Conservation (phyloP, 2,113 vertebrate genomes). For the Halichoeres trimaculatus region DNA sequence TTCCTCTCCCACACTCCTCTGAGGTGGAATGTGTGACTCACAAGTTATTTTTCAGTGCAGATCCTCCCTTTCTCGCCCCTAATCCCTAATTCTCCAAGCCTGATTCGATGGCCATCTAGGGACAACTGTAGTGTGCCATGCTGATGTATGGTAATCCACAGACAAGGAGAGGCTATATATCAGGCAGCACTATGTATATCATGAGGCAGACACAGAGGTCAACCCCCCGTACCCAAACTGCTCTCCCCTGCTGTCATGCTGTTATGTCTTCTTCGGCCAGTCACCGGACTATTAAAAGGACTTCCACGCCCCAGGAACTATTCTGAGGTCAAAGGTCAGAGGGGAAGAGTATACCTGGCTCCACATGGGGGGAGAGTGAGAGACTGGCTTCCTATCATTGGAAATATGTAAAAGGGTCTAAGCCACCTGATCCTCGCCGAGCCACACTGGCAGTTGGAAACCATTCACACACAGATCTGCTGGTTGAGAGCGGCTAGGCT, state of each 20-base stretch:
- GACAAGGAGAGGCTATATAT: constrained; percentile 70
- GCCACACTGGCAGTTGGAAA: constrained; percentile 62
- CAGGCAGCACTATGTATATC: constrained; percentile 72
- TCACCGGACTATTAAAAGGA: constrained; percentile 76
- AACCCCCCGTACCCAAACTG: constrained; percentile 36
- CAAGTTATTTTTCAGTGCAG: constrained; percentile 54
- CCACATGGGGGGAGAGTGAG: constrained; percentile 47
- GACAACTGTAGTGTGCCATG: constrained; percentile 58
- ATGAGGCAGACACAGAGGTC: constrained; percentile 63
- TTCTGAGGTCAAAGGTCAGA: constrained; percentile 67
- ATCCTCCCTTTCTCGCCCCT: constrained; percentile 49
- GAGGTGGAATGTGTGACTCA: constrained; percentile 68
- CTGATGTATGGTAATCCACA: constrained; percentile 73
- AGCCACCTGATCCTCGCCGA: constrained; percentile 58
- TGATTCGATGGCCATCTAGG: constrained; percentile 76
- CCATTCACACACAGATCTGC: constrained; percentile 59
- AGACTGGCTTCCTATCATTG: constrained; percentile 53
- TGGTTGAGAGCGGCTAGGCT: constrained; percentile 42
- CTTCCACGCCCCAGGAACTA: constrained; percentile 54
- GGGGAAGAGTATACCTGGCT: constrained; percentile 70
- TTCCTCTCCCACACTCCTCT: constrained; percentile 39
- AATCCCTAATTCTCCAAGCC: constrained; percentile 63
- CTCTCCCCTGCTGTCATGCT: constrained; percentile 59
- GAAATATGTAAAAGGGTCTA: constrained; percentile 47
- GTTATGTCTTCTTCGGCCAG: constrained; percentile 72